Percentiles rank a stretch among this genome's conserved stretches.
Conservation (phyloP, 2,888 invertebrate species). For the Drosophila yooni region DNA sequence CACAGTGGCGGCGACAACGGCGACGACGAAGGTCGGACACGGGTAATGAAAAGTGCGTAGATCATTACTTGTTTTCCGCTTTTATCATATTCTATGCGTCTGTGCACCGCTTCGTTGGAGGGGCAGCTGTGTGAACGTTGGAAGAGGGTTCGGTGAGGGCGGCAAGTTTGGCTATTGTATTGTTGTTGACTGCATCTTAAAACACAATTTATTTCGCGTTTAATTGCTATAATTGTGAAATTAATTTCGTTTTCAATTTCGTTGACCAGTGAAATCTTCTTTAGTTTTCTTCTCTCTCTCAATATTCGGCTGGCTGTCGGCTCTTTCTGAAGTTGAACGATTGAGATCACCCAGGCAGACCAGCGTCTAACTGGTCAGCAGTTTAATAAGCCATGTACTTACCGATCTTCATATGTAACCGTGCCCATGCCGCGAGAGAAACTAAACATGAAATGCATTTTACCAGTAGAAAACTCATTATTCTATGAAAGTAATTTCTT, state of each 20-base stretch:
- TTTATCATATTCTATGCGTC: constrained; percentile 49
- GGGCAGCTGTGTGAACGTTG: constrained; percentile 39
- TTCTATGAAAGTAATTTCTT: background rate
- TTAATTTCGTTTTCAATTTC: constrained; percentile 79
- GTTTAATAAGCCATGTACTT: constrained; percentile 17
- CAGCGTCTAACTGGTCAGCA: constrained; percentile 23
- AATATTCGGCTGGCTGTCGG: constrained; percentile 25
- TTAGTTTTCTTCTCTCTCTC: constrained; percentile 6
- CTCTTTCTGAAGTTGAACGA: constrained; percentile 48
- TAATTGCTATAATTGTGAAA: constrained; percentile 81
- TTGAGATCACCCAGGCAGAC: constrained; percentile 52
- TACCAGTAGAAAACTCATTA: background rate
- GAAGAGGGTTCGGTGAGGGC: background rate
- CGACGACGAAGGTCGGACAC: constrained; percentile 48
- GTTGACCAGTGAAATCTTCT: constrained; percentile 69
- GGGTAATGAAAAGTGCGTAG: constrained; percentile 75
- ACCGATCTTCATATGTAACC: constrained; percentile 10
- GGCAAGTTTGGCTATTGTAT: constrained; percentile 8
- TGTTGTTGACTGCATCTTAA: constrained; percentile 59
- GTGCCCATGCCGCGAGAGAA: constrained; percentile 3
- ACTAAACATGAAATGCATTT: constrained; percentile 23
- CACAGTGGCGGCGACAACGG: background rate
- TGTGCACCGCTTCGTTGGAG: constrained; percentile 17
- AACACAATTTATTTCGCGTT: constrained; percentile 74
- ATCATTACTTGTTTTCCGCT: constrained; percentile 65